Conservation (phyloP, 92 coral and sea anemone genomes). For the Desmophyllum pertusum region DNA sequence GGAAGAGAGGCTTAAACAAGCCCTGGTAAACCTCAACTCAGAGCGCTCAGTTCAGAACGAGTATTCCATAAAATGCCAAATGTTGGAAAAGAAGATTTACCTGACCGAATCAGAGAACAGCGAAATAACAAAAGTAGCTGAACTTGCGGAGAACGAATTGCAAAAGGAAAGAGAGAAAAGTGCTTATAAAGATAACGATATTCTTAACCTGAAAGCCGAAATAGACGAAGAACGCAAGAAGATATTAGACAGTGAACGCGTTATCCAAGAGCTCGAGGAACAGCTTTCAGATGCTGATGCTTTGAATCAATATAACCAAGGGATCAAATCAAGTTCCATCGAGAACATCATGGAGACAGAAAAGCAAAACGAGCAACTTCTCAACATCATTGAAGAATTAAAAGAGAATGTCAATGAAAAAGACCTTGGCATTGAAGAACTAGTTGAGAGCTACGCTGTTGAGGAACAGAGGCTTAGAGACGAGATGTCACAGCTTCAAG, state of each 20-base stretch:
- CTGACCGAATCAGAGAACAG: constrained; percentile 67
- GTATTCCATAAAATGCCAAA: constrained; percentile 71
- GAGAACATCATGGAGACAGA: constrained; percentile 81
- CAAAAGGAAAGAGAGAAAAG: constrained; percentile 42
- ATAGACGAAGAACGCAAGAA: constrained; percentile 57
- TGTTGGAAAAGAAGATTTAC: constrained; percentile 65
- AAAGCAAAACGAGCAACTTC: constrained; percentile 74
- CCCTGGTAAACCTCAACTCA: constrained; percentile 63
- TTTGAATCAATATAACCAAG: constrained; percentile 71
- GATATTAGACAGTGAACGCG: constrained; percentile 49
- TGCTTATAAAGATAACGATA: constrained; percentile 43
- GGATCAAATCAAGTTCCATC: constrained; percentile 75
- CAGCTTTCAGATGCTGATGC: constrained; percentile 79
- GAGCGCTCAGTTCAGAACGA: constrained; percentile 76
- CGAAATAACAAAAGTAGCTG: constrained; percentile 53
- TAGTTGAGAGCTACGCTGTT: constrained; percentile 79
- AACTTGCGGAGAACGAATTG: constrained; percentile 47
- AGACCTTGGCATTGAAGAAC: constrained; percentile 81
- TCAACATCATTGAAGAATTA: constrained; percentile 66
- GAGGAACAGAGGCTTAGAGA: constrained; percentile 79
- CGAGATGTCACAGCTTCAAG: constrained; percentile 62
- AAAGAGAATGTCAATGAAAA: constrained; percentile 72
- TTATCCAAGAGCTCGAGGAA: constrained; percentile 72
- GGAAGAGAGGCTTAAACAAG: constrained; percentile 59
- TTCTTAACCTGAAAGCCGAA: constrained; percentile 38